Conservation (phyloP, 2,888 invertebrate genomes). For the Sinotaia quadrata region DNA sequence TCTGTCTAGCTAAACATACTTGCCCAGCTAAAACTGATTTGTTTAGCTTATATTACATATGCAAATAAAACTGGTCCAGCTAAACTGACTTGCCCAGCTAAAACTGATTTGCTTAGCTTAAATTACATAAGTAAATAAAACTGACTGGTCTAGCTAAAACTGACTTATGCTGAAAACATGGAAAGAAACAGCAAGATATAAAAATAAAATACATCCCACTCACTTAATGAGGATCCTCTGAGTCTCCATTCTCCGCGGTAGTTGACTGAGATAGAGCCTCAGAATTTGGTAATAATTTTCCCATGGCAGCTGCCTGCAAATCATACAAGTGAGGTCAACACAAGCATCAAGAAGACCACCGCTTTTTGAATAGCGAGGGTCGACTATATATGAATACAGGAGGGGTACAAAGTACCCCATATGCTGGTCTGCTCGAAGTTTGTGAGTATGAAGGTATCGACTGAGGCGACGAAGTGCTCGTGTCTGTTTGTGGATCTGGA, state of each 20-base stretch:
- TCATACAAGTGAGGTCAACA: conserved; percentile 84
- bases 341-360: conserved; percentile 83
- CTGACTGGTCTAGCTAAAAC: too few species aligned
- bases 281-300: conserved; percentile 88
- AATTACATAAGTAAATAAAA: too few species aligned
- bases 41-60: too few species aligned
- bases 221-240: conserved; percentile 85
- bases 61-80: too few species aligned
- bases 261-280: conserved; percentile 84
- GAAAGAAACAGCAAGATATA: too few species aligned
- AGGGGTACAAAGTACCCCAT: conserved; percentile 90
- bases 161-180: too few species aligned
- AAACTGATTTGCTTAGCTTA: too few species aligned
- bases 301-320: conserved; percentile 89
- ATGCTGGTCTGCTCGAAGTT: conserved; percentile 75
- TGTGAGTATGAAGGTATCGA: conserved; percentile 62
- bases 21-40: too few species aligned
- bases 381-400: conserved; percentile 84
- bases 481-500: conserved; percentile 88
- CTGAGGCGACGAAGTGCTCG: conserved; percentile 82
- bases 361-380: conserved; percentile 83
- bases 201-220: too few species aligned
- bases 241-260: conserved; percentile 81
- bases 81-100: too few species aligned
- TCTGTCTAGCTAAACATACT: too few species aligned